Conservation (phyloP, 1,140 invertebrate genomes). For the Hestina assimilis region DNA sequence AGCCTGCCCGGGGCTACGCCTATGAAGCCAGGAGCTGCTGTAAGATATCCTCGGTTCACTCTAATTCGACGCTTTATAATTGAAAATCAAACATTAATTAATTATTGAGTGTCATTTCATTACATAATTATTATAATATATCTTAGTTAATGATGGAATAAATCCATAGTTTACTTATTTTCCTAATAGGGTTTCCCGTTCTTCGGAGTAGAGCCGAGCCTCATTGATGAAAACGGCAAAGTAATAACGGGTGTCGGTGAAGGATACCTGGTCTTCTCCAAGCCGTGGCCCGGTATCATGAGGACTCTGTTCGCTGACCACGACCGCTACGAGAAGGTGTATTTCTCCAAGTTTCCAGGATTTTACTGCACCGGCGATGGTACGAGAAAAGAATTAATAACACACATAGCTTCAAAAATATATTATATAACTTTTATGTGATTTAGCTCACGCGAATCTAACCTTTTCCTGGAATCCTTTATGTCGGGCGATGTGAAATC, state of each 20-base stretch:
- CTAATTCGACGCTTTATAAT: too few species aligned
- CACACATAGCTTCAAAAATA: too few species aligned
- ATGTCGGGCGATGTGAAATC: too few species aligned
- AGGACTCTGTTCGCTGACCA: conserved; percentile 95
- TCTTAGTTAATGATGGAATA: too few species aligned
- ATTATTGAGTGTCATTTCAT: not conserved
- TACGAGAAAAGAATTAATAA: too few species aligned
- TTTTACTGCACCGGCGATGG: conserved; percentile 99
- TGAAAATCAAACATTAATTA: too few species aligned
- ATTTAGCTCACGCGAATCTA: too few species aligned
- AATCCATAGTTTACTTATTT: too few species aligned
- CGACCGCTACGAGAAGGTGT: conserved; percentile 94
- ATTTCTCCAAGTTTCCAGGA: conserved; percentile 97
- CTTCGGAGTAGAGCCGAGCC: conserved; percentile 94
- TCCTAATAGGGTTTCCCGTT: conserved; percentile 93
- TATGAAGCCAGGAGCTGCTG: conserved; percentile 97
- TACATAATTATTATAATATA: too few species aligned
- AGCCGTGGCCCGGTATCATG: conserved; percentile 99
- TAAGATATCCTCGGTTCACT: conserved; percentile 80
- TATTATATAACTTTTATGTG: too few species aligned
- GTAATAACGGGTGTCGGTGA: conserved; percentile 93
- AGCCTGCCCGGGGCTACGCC: conserved; percentile 96
- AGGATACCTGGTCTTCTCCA: conserved; percentile 95
- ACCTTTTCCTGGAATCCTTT: too few species aligned
- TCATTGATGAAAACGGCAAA: conserved; percentile 93